Conservation (phyloP, 2,797 vertebrate genomes). For the Gymnothorax reevesii region DNA sequence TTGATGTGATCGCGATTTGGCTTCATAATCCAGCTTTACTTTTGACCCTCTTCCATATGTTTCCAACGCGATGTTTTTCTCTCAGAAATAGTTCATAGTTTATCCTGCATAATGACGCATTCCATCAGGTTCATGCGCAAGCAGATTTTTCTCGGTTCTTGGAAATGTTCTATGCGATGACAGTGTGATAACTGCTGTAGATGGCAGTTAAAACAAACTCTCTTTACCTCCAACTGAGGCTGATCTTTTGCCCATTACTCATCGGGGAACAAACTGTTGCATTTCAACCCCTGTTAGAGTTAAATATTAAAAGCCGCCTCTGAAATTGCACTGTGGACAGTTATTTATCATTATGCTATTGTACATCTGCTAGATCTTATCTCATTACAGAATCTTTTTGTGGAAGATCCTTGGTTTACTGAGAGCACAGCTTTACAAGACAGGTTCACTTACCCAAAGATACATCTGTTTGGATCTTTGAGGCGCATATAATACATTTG, state of each 20-base stretch:
- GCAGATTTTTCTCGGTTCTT: slow-evolving; percentile 49
- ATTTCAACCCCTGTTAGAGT: slow-evolving; percentile 62
- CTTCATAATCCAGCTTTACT: slow-evolving; percentile 71
- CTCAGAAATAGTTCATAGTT: slow-evolving; percentile 49
- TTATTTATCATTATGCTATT: slow-evolving; percentile 72
- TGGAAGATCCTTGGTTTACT: slow-evolving; percentile 55
- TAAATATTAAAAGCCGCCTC: slow-evolving; percentile 63
- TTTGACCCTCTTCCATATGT: slow-evolving; percentile 58
- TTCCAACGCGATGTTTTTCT: slow-evolving; percentile 51
- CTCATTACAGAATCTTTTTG: slow-evolving; percentile 63
- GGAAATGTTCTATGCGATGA: slow-evolving; percentile 48
- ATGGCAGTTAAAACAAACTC: slow-evolving; percentile 20
- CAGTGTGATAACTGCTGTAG: background rate
- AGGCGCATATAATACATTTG: background rate
- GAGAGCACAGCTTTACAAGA: slow-evolving; percentile 60
- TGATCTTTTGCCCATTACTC: background rate
- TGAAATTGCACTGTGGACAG: slow-evolving; percentile 71
- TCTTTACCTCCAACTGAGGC: background rate
- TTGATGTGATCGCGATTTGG: slow-evolving; percentile 68
- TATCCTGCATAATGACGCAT: slow-evolving; percentile 52
- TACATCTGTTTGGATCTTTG: slow-evolving; percentile 33
- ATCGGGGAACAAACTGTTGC: slow-evolving; percentile 40
- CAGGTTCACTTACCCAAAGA: slow-evolving; percentile 50
- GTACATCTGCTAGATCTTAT: slow-evolving; percentile 73
- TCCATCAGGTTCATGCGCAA: slow-evolving; percentile 49